A percentile compares a stretch with the other conserved stretches of the same genome.
phyloP scores from a whole-genome alignment of 2,888 invertebrate species.

The Tanypteryx hageni region DNA sequence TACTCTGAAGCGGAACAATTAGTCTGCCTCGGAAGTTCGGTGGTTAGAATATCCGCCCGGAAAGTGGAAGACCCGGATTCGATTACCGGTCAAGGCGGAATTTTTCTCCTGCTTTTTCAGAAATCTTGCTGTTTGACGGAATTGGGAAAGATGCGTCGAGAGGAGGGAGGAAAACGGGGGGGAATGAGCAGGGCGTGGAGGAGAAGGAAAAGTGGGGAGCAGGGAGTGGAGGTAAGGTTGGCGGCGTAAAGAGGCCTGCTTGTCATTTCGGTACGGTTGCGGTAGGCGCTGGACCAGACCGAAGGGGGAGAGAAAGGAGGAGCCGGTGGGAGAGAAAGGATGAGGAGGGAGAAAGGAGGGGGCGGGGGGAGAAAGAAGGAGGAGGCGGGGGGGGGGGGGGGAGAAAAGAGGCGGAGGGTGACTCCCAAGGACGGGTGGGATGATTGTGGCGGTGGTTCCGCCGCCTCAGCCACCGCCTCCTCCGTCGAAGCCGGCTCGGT shows the following conservation, averaged over 20 bases:
- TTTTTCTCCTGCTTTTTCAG: too few species aligned
- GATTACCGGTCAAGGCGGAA: too few species aligned
- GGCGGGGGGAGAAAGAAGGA: not conserved
- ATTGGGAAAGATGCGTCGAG: too few species aligned
- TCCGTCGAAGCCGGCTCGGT: slow-evolving; percentile 20
- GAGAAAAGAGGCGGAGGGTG: not conserved
- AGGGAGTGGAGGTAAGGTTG: not conserved
- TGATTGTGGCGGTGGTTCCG: slow-evolving; percentile 4
- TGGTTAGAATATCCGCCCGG: too few species aligned
- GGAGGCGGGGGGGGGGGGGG: slow-evolving; percentile 14
- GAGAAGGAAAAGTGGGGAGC: too few species aligned
- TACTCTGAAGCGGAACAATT: too few species aligned
- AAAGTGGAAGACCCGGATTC: too few species aligned
- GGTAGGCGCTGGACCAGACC: slow-evolving; percentile 45
- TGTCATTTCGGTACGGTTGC: slow-evolving; percentile 43
- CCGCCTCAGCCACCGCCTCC: not conserved
- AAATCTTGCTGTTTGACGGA: too few species aligned
- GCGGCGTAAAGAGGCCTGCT: slow-evolving; percentile 9
- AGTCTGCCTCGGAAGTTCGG: too few species aligned
- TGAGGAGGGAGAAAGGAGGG: not conserved
- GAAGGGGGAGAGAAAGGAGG: not conserved
- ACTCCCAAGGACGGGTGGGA: slow-evolving; percentile 52
- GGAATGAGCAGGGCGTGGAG: too few species aligned
- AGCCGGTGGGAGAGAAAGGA: not conserved
- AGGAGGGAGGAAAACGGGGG: too few species aligned